Base-by-base conservation (phyloP, 2,888 invertebrate genomes). In the Timema cristinae region DNA sequence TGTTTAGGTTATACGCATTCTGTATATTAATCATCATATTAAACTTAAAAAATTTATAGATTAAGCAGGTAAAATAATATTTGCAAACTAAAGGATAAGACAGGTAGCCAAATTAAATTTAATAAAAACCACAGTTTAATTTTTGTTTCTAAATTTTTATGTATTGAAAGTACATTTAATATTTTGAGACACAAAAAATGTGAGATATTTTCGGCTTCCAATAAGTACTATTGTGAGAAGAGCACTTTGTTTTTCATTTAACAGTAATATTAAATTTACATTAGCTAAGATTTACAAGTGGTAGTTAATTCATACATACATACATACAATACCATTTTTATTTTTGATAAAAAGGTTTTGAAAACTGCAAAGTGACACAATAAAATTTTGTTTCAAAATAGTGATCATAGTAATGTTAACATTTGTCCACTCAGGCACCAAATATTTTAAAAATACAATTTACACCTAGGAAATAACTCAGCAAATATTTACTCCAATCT, bases 151-250 rank as follows among this genome's bases (percentile, higher is more conserved):
- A 32, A 32, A 32, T 59, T 63, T 32, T 63, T 47, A 16, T 32
- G 13, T 63, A 63, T 47, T 63, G 32, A 63, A 63, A 63, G 16
- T 63, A 63, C 63, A 63, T 63, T 63, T 63, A 63, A 63, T 63
- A 63, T 32, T 63, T 32, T 47, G 63, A 63, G 63, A 63, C 63
- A 63, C 32, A 63, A 63, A 63, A 63, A 63, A 47, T 63, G 47
- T 47, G 63, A 47, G 32, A 47, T 63, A 47, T 9, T 16, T 63
- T 59, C 48, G 48, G 63, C 16, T 15, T 13, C 13, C 48, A 61
- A 11, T 61, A 63, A 63, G 32, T 63, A 63, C 10, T 63, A 47
- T 63, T 63, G 63, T 63, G 47, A 63, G 63, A 63, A 63, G 63
- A 63, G 63, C 63, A 63, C 63, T 63, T 63, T 10, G 32, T 48